Percentiles rank a stretch among this genome's conserved stretches.
Evolutionary conservation across 2,113 vertebrate genomes (phyloP).

Genomic region (Copsychus sechellarum): DNA sequence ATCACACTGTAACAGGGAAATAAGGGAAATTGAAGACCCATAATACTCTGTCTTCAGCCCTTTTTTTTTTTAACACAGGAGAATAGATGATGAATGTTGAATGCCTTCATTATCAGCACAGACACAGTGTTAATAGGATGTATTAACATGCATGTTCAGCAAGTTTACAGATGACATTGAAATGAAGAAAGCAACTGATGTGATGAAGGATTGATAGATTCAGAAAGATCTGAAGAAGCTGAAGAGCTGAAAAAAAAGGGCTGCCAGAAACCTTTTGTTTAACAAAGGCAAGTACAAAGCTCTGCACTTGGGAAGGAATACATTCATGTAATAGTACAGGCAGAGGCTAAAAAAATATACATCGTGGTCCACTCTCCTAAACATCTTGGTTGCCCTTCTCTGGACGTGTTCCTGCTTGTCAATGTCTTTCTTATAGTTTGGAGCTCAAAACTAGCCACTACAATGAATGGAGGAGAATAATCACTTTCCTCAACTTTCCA

Average conservation of each 20-base stretch:
- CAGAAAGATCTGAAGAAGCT: neutral
- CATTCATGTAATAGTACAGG: neutral
- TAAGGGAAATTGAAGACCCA: constrained; percentile 3
- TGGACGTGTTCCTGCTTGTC: neutral
- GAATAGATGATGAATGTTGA: constrained; percentile 15
- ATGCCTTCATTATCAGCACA: neutral
- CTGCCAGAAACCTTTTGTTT: neutral
- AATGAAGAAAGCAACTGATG: neutral
- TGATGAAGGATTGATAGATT: neutral
- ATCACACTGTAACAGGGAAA: neutral
- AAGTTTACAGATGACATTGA: neutral
- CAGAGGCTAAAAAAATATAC: neutral
- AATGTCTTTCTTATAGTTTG: neutral
- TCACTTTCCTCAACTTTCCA: neutral
- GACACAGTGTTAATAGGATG: neutral
- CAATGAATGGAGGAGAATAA: neutral
- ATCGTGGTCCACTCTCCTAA: neutral
- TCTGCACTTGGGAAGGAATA: neutral
- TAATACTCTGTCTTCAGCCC: neutral
- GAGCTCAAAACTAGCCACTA: neutral
- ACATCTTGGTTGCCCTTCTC: neutral
- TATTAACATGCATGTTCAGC: neutral
- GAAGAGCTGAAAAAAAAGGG: neutral
- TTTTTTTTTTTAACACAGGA: neutral
- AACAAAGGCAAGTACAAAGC: neutral